phyloP scores from a whole-genome alignment of 2,113 vertebrate genomes.

The Lontra canadensis region DNA sequence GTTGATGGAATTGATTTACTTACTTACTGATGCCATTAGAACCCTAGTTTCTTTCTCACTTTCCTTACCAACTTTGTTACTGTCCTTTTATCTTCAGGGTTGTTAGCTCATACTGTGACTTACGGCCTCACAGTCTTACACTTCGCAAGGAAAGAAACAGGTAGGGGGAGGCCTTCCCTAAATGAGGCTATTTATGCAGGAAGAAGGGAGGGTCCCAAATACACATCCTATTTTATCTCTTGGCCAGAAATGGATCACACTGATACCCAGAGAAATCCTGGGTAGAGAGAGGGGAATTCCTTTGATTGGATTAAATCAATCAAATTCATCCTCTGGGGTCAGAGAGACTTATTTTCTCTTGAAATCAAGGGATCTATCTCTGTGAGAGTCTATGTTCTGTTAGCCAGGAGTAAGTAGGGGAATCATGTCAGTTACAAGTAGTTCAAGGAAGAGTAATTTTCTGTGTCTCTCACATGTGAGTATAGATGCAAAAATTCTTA shows the following conservation, averaged over 20 bases:
- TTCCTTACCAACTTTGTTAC: neutral
- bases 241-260: neutral
- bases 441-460: conserved; percentile 10
- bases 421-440: neutral
- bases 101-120: neutral
- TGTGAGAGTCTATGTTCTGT: neutral
- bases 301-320: neutral
- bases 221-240: neutral
- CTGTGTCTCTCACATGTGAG: neutral
- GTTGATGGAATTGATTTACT: neutral
- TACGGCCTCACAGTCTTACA: neutral
- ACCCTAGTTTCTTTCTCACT: neutral
- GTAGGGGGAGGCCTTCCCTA: neutral
- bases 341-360: neutral
- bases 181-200: neutral
- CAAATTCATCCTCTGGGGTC: neutral
- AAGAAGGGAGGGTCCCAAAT: neutral
- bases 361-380: neutral
- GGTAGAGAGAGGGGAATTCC: neutral
- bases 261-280: neutral
- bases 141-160: neutral
- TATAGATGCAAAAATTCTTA: neutral
- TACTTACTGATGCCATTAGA: neutral
- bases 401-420: neutral
- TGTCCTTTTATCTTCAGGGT: neutral